Evolutionary conservation across 2,113 vertebrate genomes (phyloP).

Genomic region (Lagopus muta): DNA sequence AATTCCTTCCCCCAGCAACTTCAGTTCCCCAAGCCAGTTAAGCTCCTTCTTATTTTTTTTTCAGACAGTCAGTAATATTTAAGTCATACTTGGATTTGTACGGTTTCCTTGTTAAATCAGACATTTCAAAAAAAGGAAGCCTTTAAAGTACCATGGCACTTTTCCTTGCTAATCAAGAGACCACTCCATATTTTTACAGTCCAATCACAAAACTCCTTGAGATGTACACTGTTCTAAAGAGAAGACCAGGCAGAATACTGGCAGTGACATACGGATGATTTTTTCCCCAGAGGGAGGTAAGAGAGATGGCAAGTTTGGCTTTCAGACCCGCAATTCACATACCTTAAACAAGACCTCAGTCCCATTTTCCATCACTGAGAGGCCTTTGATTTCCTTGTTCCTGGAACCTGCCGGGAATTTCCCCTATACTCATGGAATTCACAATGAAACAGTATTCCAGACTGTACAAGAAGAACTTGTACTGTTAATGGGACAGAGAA

Average conservation of each 20-base stretch:
- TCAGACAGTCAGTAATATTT: rapidly evolving
- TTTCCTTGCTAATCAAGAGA: neutral
- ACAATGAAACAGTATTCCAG: neutral
- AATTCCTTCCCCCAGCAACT: neutral
- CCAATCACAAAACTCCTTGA: neutral
- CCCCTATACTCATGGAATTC: neutral
- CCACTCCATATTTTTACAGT: neutral
- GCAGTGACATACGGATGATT: neutral
- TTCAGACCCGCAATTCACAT: neutral
- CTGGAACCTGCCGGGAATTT: slow-evolving; percentile 11
- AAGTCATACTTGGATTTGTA: neutral
- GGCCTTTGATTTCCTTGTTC: neutral
- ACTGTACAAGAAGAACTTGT: slow-evolving; percentile 3
- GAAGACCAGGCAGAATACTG: neutral
- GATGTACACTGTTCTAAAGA: neutral
- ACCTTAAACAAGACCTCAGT: neutral
- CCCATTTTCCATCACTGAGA: neutral
- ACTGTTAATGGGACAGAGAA: neutral
- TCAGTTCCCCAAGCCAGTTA: neutral
- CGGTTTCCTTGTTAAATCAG: neutral
- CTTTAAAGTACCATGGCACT: neutral
- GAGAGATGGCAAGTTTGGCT: neutral
- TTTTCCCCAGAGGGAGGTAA: neutral
- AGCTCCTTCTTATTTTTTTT: neutral
- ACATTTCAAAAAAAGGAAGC: neutral